Conservation (phyloP, 2,113 vertebrate genomes). For the Muntiacus muntjak region DNA sequence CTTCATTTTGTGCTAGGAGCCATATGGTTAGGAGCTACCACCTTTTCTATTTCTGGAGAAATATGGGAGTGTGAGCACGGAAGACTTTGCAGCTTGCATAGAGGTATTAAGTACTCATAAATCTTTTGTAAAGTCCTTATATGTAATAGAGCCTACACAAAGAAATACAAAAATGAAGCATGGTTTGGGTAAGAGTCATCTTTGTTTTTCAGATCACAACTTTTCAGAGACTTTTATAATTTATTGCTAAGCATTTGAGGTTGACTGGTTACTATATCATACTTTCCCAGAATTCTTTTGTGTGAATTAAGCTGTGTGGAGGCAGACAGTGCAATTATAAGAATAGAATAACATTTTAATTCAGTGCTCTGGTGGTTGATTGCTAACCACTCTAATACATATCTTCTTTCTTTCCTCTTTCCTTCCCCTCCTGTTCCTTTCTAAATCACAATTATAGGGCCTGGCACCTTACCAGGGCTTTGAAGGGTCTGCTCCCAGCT, state of each 20-base stretch:
- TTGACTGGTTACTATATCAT: slow-evolving; percentile 36
- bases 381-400: slow-evolving; percentile 31
- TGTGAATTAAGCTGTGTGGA: slow-evolving; percentile 43
- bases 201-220: slow-evolving; percentile 41
- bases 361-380: slow-evolving; percentile 50
- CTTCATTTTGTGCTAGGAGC: slow-evolving; percentile 1
- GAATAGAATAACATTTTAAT: slow-evolving; percentile 61
- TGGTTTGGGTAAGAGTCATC: background rate
- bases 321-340: slow-evolving; percentile 39
- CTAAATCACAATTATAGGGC: slow-evolving; percentile 38
- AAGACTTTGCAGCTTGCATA: background rate
- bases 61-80: background rate
- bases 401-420: slow-evolving; percentile 29
- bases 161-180: background rate
- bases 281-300: slow-evolving; percentile 55
- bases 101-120: background rate
- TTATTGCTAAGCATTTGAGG: slow-evolving; percentile 37
- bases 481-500: slow-evolving; percentile 67
- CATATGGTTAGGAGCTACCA: background rate
- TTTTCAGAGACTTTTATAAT: slow-evolving; percentile 43
- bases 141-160: background rate
- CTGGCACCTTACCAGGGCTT: slow-evolving; percentile 61
- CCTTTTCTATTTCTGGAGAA: slow-evolving; percentile 1
- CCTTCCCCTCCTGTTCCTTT: background rate
- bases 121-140: background rate